Base-by-base conservation (phyloP, 2,888 invertebrate species). In the Gymnosoma rotundatum region DNA sequence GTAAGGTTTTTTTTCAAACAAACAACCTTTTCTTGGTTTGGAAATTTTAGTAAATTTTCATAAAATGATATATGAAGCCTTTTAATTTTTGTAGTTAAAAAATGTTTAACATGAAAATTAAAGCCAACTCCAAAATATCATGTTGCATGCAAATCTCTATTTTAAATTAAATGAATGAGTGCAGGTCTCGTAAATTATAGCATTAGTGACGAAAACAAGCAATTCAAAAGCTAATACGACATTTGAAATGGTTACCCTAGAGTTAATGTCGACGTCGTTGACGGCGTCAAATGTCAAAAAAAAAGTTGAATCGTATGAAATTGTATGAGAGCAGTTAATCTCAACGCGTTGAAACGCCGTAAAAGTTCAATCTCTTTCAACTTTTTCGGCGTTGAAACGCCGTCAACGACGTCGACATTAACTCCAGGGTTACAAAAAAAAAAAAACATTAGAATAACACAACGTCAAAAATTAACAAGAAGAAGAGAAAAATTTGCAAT, bases 161-260 rank as follows among this genome's bases (percentile, higher is more conserved):
- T 70, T 76, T 76, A 58, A 36, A n/a, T 48, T 72, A 52, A 36
- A n/a, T 48, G 21, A 76, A 73, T 67, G 52, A 72, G 75, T 25
- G 64, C 70, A 60, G 48, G 75, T 25, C 75, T 79, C 79, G 64
- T 83, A 83, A 83, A 83, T 80, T 76, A 61, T 56, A 61, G 75
- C 36, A 83, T 83, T 83, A 80, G 72, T 61, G 61, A 70, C 61
- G 60, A 72, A 66, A 83, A 72, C 64, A 76, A 78, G 73, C 69
- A 69, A 69, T 74, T 74, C 69, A 54, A n/a, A 73, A 20, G 12
- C 58, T 64, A 42, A 63, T 32, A 70, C 36, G 69, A 8, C 48
- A 61, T 61, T 60, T 21, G 54, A n/a, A 66, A 58, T 32, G 48
- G 56, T 66, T 66, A 20, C 36, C n/a, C n/a, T n/a, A n/a, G n/a